Evolutionary conservation across 2,888 invertebrate genomes (phyloP), one percentile per base, ranked within the genome.

Genomic region (Eulithis testata): DNA sequence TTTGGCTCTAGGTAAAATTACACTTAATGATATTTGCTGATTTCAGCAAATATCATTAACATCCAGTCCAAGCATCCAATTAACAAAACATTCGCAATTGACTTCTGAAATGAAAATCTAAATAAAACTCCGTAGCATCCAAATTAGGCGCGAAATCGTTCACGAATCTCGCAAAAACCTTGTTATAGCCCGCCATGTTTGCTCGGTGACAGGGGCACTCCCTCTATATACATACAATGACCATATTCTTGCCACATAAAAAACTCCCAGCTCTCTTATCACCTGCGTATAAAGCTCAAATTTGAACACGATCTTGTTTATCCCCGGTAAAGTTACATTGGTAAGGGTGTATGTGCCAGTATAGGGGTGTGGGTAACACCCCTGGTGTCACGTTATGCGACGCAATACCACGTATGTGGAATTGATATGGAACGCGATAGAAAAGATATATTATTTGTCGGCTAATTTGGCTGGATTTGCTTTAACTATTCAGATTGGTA

Each of bases 91-190:
- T 58, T 51, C 47, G 9, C 50, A 64, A 63, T 58, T 58, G 53
- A 64, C 58, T 14, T 54, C 43, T n/a, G 59, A 57, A 57, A 59
- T 61, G 60, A 62, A 65, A 73, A 68, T 59, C 63, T 21, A 58
- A 79, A 52, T 59, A 62, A 81, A 82, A 82, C 83, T 81, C 81
- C 71, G 73, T 75, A 79, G 72, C 85, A 81, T 88, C 85, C 83
- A 91, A 90, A 91, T 90, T 91, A 90, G 92, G 91, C 92, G 92
- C 90, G 91, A 91, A 91, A 91, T 88, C 89, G 87, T 83, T 88
- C 91, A 89, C 91, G 86, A 88, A 86, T 79, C 84, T 86, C 87
- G 87, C 89, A 90, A 71, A 91, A 91, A 91, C 90, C 88, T 90
- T 88, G 91, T 92, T 91, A n/a, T n/a, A 90, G 86, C 80, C 85